phyloP scores from a whole-genome alignment of 2,113 vertebrate species.

The Nibea coibor region DNA sequence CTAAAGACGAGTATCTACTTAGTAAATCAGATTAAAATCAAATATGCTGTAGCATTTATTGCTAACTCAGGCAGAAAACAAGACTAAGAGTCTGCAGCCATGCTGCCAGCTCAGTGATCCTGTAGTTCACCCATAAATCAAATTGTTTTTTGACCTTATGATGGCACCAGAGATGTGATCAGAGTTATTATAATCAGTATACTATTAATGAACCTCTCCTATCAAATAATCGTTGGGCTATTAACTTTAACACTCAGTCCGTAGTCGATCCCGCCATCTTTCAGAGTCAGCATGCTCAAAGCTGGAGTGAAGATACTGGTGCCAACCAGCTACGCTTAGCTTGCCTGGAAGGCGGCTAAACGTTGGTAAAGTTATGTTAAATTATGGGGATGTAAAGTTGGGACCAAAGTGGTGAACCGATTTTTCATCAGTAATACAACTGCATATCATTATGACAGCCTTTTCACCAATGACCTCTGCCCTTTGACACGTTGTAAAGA shows the following conservation, averaged over 20 bases:
- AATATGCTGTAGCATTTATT: slow-evolving; percentile 26
- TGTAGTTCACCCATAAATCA: too few relatives aligned
- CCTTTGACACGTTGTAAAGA: slow-evolving; percentile 29
- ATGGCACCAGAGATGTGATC: neutral
- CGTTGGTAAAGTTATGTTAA: too few relatives aligned
- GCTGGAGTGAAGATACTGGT: too few relatives aligned
- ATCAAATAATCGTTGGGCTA: neutral
- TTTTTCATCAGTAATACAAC: neutral
- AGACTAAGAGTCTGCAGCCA: neutral
- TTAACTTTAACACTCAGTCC: neutral
- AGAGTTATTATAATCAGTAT: neutral
- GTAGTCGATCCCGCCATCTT: too few relatives aligned
- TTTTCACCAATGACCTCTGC: slow-evolving; percentile 49
- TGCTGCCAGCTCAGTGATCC: neutral
- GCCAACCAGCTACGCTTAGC: too few relatives aligned
- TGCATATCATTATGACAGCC: neutral
- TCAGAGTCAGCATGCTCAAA: too few relatives aligned
- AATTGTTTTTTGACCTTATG: neutral
- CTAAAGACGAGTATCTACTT: neutral
- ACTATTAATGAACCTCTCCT: neutral
- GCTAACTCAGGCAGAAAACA: slow-evolving; percentile 17
- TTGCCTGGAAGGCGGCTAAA: too few relatives aligned
- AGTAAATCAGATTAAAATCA: slow-evolving; percentile 14
- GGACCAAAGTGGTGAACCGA: neutral
- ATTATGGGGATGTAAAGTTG: neutral